Percentiles rank a stretch among this genome's conserved stretches.
Evolutionary conservation across 1,140 invertebrate species (phyloP).

Genomic region (Cephus cinctus): DNA sequence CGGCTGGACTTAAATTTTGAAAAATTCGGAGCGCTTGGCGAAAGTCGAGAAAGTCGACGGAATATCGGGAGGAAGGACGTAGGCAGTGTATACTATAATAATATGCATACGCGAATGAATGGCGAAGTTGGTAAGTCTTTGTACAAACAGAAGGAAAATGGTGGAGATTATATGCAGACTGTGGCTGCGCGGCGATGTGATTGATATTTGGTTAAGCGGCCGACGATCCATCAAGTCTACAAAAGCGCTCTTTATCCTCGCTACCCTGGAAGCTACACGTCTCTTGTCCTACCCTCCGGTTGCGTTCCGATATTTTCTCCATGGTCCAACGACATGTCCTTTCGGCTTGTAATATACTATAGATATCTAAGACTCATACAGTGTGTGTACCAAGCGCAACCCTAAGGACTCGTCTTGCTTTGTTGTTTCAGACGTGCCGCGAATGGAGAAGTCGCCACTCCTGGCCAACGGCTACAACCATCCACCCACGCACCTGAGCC

Average conservation of each 20-base stretch:
- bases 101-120: constrained; percentile 6
- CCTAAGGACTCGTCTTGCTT: constrained; percentile 12
- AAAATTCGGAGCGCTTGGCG: no score
- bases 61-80: no score
- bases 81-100: no score
- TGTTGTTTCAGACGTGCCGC: constrained; percentile 71
- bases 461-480: constrained; percentile 93
- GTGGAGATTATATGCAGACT: constrained; percentile 12
- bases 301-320: constrained; percentile 6
- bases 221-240: constrained; percentile 36
- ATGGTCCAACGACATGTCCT: background rate
- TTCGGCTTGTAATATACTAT: background rate
- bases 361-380: background rate
- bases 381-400: background rate
- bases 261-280: constrained; percentile 25
- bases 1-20: no score
- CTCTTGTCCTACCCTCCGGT: constrained; percentile 18
- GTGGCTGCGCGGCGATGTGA: constrained; percentile 23
- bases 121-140: constrained; percentile 24
- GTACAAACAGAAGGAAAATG: constrained; percentile 32
- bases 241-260: constrained; percentile 35
- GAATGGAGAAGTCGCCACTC: constrained; percentile 87
- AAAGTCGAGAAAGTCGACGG: no score
- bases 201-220: constrained; percentile 41
- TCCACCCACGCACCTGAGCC: constrained; percentile 83